phyloP scores from a whole-genome alignment of 2,113 vertebrate species.

The Orycteropus afer region DNA sequence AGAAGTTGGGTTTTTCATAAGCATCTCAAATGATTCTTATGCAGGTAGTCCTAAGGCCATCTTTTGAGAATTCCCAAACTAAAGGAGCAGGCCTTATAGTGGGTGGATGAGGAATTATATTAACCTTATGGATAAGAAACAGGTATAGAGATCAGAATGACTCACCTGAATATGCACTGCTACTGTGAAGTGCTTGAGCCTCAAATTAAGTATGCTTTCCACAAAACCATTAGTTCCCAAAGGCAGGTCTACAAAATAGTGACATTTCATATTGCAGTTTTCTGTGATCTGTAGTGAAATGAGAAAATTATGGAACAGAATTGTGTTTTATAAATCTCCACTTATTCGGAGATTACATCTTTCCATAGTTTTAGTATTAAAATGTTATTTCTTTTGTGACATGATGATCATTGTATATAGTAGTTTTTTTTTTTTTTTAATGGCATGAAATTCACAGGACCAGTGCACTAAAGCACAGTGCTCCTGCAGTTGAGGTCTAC shows the following conservation, averaged over 20 bases:
- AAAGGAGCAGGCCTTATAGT: not conserved
- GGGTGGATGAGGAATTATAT: not conserved
- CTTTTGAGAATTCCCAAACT: not conserved
- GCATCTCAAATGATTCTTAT: not conserved
- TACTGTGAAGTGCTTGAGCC: not conserved
- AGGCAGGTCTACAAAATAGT: not conserved
- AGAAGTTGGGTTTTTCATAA: not conserved
- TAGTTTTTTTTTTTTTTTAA: not conserved
- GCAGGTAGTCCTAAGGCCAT: not conserved
- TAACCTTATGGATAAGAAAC: not conserved
- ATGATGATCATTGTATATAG: not conserved
- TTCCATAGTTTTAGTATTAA: conserved; percentile 3
- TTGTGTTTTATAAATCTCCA: not conserved
- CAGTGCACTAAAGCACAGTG: not conserved
- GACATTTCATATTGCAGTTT: not conserved
- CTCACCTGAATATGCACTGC: not conserved
- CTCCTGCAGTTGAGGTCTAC: not conserved
- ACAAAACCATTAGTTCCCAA: not conserved
- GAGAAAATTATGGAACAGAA: not conserved
- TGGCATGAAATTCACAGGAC: not conserved
- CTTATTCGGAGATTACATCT: not conserved
- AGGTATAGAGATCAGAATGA: not conserved
- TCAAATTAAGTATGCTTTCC: not conserved
- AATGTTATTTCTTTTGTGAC: not conserved
- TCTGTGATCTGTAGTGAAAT: not conserved